Base-by-base conservation (phyloP, 2,797 vertebrate species). In the Anguilla obscura region DNA sequence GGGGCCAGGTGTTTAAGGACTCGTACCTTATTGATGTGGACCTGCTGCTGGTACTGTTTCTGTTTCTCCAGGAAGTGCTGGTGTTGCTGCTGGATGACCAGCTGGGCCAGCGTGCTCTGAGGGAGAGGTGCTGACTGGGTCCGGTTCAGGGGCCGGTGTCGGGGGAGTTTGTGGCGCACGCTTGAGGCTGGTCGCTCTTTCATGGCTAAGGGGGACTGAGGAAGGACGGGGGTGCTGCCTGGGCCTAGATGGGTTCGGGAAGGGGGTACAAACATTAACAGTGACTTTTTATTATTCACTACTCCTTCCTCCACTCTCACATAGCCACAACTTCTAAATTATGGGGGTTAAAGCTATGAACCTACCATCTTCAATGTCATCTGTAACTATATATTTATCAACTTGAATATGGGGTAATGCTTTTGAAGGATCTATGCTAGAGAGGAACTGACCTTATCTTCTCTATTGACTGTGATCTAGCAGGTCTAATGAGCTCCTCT, bases 51-150 rank as follows among this genome's bases (percentile, higher is more conserved):
- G 94, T 99, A 99, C 89, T 98, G 98, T 94, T 99, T 99, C 95
- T 99, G 99, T 90, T 98, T 98, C 95, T 99, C 98, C 94, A 99
- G 93, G 95, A 99, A 99, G 86, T 99, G 97, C 95, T 99, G 98
- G 94, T 99, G 99, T 85, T 99, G 99, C 93, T 99, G 98, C 94
- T 99, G 99, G 92, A 99, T 99, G 92, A 99, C 98, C 85, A 99
- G 96, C 92, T 99, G 99, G 88, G 98, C 98, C 95, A 99, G 94
- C 0, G 98, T 98, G 93, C 97, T 98, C 95, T 99, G 98, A 90
- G 98, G 99, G 94, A 99, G 96, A 16, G 98, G 99, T 24, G 98
- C 98, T 2, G 98, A 99, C 94, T 99, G 98, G 85, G 99, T 99
- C 93, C 98, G 95, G 93, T 99, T 98, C 91, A 99, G 94, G 18